Evolutionary conservation across 1,140 invertebrate species (phyloP).

Genomic region (Triops longicaudatus): DNA sequence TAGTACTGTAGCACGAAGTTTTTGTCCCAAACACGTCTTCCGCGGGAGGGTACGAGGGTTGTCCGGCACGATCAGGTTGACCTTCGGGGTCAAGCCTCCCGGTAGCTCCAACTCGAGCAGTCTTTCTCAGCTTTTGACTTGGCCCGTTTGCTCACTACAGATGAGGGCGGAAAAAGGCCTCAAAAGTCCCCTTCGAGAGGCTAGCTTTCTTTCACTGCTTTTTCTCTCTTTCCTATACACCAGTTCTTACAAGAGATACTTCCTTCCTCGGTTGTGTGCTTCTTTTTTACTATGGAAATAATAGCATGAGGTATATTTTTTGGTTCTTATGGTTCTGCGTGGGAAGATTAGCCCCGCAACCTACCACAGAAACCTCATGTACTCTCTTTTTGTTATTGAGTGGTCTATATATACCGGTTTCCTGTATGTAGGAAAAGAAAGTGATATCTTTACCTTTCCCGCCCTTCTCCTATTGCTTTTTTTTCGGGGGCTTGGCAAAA

Average conservation of each 20-base stretch:
- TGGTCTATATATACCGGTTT: background rate
- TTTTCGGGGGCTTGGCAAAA: background rate
- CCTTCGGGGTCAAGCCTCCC: conserved; percentile 5
- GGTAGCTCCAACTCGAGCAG: conserved; percentile 2
- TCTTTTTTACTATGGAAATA: background rate
- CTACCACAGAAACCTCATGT: background rate
- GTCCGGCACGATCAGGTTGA: conserved; percentile 9
- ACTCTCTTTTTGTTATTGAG: background rate
- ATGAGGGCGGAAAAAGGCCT: conserved; percentile 1
- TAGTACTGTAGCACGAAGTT: conserved; percentile 8
- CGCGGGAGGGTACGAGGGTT: background rate
- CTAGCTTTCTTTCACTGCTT: background rate
- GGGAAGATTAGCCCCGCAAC: background rate
- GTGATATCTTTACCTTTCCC: background rate
- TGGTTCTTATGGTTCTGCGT: background rate
- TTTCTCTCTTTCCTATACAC: background rate
- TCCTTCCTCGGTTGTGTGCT: background rate
- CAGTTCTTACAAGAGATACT: background rate
- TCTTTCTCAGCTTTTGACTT: conserved; percentile 3
- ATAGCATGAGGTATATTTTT: background rate
- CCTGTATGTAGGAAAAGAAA: background rate
- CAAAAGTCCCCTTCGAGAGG: background rate
- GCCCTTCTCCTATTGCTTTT: background rate
- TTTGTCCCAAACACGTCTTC: conserved; percentile 11
- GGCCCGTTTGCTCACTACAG: background rate